These are phyloP conservation scores for Helostoma temminkii DNA, from an alignment of 2,797 vertebrate species.

Conservation along the genomic window DNA sequence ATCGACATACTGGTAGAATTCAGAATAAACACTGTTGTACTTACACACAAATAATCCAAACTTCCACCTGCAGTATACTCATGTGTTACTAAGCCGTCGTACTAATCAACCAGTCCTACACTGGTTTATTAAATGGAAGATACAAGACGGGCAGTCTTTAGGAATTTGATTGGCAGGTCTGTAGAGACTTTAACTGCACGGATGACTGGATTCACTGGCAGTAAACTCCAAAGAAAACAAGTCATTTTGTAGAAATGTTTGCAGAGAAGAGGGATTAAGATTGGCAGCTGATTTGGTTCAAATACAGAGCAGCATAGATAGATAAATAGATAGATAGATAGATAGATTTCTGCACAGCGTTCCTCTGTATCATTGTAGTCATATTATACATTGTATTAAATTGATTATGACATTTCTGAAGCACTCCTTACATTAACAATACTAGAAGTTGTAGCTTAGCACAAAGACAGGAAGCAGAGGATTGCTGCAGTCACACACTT, in stretches of 20 bases:
- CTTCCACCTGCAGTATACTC: constrained; percentile 33
- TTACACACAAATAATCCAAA: constrained; percentile 68
- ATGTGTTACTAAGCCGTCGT: constrained; percentile 43
- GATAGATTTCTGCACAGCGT: constrained; percentile 3
- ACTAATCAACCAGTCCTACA: constrained; percentile 50
- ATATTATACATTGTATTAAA: no score
- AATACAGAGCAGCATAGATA: constrained; percentile 27
- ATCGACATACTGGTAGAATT: constrained; percentile 76
- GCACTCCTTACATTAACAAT: not conserved
- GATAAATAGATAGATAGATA: constrained; percentile 27
- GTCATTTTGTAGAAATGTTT: not conserved
- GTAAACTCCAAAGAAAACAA: constrained; percentile 6
- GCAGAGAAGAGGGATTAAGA: constrained; percentile 15
- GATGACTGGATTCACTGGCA: constrained; percentile 1
- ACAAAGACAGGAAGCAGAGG: constrained; percentile 1
- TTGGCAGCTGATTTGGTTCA: constrained; percentile 30
- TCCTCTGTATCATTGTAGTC: not conserved
- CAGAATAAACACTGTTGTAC: constrained; percentile 74
- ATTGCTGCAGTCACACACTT: not conserved
- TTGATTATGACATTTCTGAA: no score
- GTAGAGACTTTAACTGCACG: not conserved
- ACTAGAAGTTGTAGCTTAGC: not conserved
- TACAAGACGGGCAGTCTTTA: constrained; percentile 30
- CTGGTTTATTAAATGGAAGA: constrained; percentile 54
- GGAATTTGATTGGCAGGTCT: constrained; percentile 15